Percentiles rank a stretch among this genome's conserved stretches.
phyloP scores from a whole-genome alignment of 2,888 invertebrate species.

The Tiphia femorata region DNA sequence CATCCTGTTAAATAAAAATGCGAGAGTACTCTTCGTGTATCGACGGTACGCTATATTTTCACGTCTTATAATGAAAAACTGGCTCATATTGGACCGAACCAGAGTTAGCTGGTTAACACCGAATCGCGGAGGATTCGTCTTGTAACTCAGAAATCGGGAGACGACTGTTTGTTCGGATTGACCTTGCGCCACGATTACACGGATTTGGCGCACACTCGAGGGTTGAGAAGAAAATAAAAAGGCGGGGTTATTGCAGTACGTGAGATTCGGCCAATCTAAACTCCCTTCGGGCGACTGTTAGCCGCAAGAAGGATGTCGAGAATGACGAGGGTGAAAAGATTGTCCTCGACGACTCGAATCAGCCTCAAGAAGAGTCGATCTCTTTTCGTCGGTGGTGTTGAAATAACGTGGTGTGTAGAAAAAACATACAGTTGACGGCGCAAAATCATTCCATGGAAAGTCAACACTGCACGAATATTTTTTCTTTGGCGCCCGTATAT shows the following conservation, averaged over 20 bases:
- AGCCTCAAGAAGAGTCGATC: too few relatives aligned
- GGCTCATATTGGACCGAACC: conserved; percentile 41
- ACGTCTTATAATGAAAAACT: background rate
- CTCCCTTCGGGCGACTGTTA: too few relatives aligned
- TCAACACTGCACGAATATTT: too few relatives aligned
- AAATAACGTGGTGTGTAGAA: too few relatives aligned
- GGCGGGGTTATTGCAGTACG: too few relatives aligned
- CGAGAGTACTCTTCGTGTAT: background rate
- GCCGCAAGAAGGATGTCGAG: background rate
- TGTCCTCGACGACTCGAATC: too few relatives aligned
- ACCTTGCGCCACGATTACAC: background rate
- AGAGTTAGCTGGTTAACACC: conserved; percentile 43
- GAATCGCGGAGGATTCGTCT: conserved; percentile 17
- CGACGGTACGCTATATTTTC: background rate
- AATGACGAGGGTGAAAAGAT: background rate
- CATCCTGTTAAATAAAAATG: too few relatives aligned
- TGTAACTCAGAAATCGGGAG: conserved; percentile 7
- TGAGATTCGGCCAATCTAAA: too few relatives aligned
- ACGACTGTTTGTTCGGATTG: conserved; percentile 6
- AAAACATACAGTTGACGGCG: too few relatives aligned
- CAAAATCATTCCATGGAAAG: too few relatives aligned
- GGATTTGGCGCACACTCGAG: background rate
- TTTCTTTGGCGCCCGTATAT: too few relatives aligned
- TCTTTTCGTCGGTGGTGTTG: too few relatives aligned
- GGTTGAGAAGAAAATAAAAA: background rate